Evolutionary conservation across 1,140 invertebrate species (phyloP).

Genomic region (Hesperophylax magnus): DNA sequence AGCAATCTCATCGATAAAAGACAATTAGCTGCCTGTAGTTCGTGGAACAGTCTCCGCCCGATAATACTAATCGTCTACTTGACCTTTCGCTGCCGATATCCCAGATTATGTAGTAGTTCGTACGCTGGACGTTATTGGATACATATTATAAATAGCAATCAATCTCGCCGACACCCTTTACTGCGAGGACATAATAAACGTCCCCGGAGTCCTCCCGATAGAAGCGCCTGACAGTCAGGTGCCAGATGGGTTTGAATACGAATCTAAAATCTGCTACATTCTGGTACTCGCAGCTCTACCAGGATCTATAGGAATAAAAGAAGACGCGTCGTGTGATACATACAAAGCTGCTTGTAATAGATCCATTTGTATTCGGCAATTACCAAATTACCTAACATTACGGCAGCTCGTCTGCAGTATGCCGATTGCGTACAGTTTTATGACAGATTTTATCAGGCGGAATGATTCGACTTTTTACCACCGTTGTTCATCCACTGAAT

Average conservation of each 20-base stretch:
- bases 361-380: constrained; percentile 36
- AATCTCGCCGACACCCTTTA: too few relatives aligned
- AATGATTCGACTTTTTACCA: constrained; percentile 4
- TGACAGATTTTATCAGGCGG: constrained; percentile 18
- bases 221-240: too few relatives aligned
- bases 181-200: too few relatives aligned
- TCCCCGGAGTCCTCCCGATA: not conserved
- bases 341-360: not conserved
- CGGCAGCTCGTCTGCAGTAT: not conserved
- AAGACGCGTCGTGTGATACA: not conserved
- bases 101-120: too few relatives aligned
- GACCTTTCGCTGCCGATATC: not conserved
- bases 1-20: too few relatives aligned
- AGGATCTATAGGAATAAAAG: constrained; percentile 28
- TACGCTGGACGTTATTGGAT: too few relatives aligned
- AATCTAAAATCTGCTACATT: too few relatives aligned
- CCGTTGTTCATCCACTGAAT: not conserved
- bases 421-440: not conserved
- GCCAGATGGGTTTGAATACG: too few relatives aligned
- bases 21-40: not conserved
- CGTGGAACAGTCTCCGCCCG: not conserved
- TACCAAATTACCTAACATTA: constrained; percentile 33
- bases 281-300: not conserved
- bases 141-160: too few relatives aligned
- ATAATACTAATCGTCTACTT: constrained; percentile 2